Evolutionary conservation across 2,113 vertebrate species (phyloP).

Genomic region (Nematolebias whitei): DNA sequence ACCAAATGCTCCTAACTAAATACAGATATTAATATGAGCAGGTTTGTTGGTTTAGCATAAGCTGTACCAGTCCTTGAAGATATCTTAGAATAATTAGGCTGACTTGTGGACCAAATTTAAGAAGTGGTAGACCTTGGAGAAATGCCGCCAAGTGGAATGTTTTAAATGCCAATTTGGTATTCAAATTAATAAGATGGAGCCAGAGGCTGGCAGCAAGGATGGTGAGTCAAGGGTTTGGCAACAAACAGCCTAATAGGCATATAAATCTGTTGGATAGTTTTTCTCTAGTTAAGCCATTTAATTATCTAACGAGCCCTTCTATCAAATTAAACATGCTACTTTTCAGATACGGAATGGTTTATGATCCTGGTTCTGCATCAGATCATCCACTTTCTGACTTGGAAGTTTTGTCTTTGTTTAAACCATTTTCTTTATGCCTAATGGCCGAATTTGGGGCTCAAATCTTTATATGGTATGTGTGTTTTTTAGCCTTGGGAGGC

Average conservation of each 20-base stretch:
- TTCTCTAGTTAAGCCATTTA: conserved; percentile 22
- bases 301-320: conserved; percentile 15
- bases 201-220: conserved; percentile 29
- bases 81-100: conserved; percentile 45
- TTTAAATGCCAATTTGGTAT: conserved; percentile 35
- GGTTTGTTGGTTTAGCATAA: conserved; percentile 22
- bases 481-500: conserved; percentile 27
- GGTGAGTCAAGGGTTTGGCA: conserved; percentile 40
- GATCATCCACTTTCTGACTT: neutral
- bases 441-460: conserved; percentile 9
- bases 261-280: conserved; percentile 12
- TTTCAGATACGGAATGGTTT: neutral
- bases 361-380: conserved; percentile 8
- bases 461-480: conserved; percentile 1
- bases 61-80: conserved; percentile 30
- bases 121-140: conserved; percentile 37
- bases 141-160: conserved; percentile 29
- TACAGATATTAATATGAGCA: conserved; percentile 35
- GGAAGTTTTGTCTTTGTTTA: neutral
- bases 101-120: conserved; percentile 31
- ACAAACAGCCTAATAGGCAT: conserved; percentile 34
- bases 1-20: conserved; percentile 40
- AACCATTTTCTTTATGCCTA: conserved; percentile 5
- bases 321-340: conserved; percentile 1
- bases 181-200: conserved; percentile 45